Percentiles rank a stretch among this genome's conserved stretches.
Conservation (phyloP, 1,140 invertebrate genomes). For the Oryzaephilus surinamensis region DNA sequence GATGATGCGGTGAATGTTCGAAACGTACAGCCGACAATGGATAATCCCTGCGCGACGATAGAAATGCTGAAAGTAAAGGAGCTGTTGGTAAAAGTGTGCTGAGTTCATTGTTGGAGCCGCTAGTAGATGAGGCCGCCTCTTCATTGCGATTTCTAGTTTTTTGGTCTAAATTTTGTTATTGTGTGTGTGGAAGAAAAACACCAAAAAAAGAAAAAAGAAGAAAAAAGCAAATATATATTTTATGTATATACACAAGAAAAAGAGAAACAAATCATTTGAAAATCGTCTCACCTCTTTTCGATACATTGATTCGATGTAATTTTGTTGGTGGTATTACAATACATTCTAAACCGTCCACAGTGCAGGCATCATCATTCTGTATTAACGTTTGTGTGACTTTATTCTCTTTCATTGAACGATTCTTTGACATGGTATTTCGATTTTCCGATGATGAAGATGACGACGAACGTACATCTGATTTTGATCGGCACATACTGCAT, state of each 20-base stretch:
- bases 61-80: conserved; percentile 50
- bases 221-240: too few relatives aligned
- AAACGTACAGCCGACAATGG: conserved; percentile 35
- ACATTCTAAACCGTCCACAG: conserved; percentile 32
- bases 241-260: too few relatives aligned
- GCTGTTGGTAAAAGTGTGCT: conserved; percentile 49
- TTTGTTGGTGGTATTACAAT: conserved; percentile 16
- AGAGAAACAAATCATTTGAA: too few relatives aligned
- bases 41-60: conserved; percentile 47
- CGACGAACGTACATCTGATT: conserved; percentile 5
- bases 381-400: conserved; percentile 28
- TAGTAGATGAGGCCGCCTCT: conserved; percentile 38
- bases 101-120: conserved; percentile 51
- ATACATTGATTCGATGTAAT: conserved; percentile 2
- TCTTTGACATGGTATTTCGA: conserved; percentile 8
- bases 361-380: conserved; percentile 17
- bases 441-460: too few relatives aligned
- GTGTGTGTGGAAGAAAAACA: neutral
- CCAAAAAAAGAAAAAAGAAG: too few relatives aligned
- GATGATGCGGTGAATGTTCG: conserved; percentile 8
- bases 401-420: conserved; percentile 29
- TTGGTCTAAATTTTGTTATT: conserved; percentile 2
- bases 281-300: too few relatives aligned
- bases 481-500: conserved; percentile 22
- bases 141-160: conserved; percentile 10